These are phyloP conservation scores for Stegastes partitus DNA, from an alignment of 2,113 vertebrate species.

Conservation along the genomic window DNA sequence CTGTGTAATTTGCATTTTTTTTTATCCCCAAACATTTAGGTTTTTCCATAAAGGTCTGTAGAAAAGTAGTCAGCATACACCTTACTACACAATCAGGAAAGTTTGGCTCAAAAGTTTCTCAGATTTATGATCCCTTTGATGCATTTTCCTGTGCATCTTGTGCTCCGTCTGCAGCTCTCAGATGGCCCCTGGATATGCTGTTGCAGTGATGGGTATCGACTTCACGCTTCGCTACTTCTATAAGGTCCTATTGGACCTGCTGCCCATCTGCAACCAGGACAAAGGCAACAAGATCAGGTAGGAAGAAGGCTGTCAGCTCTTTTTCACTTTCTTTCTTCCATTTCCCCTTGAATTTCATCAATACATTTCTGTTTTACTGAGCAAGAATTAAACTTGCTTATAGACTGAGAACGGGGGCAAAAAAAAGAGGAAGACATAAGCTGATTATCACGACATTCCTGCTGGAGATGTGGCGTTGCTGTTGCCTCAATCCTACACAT, in stretches of 20 bases:
- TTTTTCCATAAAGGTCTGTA: not conserved
- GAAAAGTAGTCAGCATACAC: not conserved
- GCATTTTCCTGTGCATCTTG: not conserved
- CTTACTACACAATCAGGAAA: too few species aligned
- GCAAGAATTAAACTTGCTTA: slow-evolving; percentile 21
- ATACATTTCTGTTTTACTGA: slow-evolving; percentile 7
- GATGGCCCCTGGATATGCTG: slow-evolving; percentile 91
- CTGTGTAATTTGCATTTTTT: too few species aligned
- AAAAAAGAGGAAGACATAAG: slow-evolving; percentile 67
- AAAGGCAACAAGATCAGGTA: slow-evolving; percentile 98
- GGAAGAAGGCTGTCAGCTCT: not conserved
- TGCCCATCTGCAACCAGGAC: slow-evolving; percentile 97
- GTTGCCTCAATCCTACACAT: slow-evolving; percentile 48
- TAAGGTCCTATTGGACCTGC: slow-evolving; percentile 95
- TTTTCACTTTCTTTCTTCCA: not conserved
- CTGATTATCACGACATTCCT: slow-evolving; percentile 81
- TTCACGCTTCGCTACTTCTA: slow-evolving; percentile 98
- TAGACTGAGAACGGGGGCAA: slow-evolving; percentile 31
- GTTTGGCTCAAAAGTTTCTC: too few species aligned
- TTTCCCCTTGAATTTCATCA: not conserved
- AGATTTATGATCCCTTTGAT: too few species aligned
- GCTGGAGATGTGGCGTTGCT: slow-evolving; percentile 62
- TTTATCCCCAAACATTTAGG: not conserved
- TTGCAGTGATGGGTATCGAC: slow-evolving; percentile 98
- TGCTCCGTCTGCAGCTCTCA: slow-evolving; percentile 69